Percentiles rank a stretch among this genome's conserved stretches.
These are phyloP conservation scores for Ochotona princeps DNA, from an alignment of 2,113 vertebrate genomes.

Conservation along the genomic window DNA sequence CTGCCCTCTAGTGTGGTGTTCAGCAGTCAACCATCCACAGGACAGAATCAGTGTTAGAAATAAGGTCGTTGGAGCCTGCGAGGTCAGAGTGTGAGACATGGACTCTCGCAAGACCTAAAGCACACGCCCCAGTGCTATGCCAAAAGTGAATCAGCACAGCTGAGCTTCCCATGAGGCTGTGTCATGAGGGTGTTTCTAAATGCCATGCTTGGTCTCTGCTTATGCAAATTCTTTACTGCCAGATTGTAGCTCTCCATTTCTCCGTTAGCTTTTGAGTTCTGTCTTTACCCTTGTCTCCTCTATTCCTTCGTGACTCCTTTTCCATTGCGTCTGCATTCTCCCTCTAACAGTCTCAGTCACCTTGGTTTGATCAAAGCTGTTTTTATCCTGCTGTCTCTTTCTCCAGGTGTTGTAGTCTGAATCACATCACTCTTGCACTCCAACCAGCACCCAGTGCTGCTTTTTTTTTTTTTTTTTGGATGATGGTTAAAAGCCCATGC, in stretches of 20 bases:
- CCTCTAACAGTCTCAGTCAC: not conserved
- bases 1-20: not conserved
- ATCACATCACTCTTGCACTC: not conserved
- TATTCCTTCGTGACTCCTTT: not conserved
- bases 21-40: not conserved
- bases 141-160: not conserved
- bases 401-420: not conserved
- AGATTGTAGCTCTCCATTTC: not conserved
- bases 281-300: not conserved
- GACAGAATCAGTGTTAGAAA: not conserved
- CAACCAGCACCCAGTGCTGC: no score
- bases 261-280: rapidly evolving
- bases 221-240: not conserved
- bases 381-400: not conserved
- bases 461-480: not conserved
- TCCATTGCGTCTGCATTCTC: not conserved
- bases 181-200: not conserved
- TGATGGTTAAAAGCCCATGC: not conserved
- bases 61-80: not conserved
- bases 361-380: not conserved
- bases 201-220: not conserved
- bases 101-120: not conserved
- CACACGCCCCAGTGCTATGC: not conserved
- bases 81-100: not conserved
- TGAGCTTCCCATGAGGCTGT: not conserved